phyloP scores from a whole-genome alignment of 2,888 invertebrate genomes.

The Ashinkailepas kermadecensis region DNA sequence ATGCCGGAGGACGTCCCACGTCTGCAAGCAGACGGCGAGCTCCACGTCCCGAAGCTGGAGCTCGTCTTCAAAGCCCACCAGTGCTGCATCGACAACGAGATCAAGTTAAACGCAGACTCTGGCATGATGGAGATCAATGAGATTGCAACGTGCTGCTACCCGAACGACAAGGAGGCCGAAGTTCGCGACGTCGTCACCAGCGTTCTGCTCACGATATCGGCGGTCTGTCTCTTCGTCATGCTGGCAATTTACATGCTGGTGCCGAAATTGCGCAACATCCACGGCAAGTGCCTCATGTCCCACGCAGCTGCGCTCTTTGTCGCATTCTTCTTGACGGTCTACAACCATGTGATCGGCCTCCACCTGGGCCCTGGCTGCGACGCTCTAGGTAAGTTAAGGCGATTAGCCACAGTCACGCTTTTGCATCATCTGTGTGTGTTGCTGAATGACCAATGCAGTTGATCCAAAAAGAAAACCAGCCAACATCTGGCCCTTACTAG shows the following conservation, averaged over 20 bases:
- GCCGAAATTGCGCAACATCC: not conserved
- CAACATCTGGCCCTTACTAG: too few relatives aligned
- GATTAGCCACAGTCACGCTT: too few relatives aligned
- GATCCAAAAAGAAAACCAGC: too few relatives aligned
- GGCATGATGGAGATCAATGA: not conserved
- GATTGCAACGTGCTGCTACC: not conserved
- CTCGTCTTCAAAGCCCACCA: not conserved
- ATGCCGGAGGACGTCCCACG: not conserved
- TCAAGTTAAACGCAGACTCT: not conserved
- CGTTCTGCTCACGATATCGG: not conserved
- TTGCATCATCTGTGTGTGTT: too few relatives aligned
- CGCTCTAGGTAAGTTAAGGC: not conserved
- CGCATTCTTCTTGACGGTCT: conserved; percentile 11
- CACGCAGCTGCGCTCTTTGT: conserved; percentile 3
- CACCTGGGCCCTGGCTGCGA: not conserved
- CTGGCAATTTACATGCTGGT: conserved; percentile 11
- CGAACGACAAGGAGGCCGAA: not conserved
- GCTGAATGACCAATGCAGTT: too few relatives aligned
- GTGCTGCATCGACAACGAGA: not conserved
- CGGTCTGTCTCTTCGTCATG: conserved; percentile 6
- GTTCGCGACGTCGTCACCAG: not conserved
- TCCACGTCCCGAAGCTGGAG: not conserved
- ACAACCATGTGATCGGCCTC: not conserved
- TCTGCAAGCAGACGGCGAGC: not conserved
- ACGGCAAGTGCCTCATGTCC: conserved; percentile 13